phyloP scores from a whole-genome alignment of 2,113 vertebrate genomes.

The Xiphorhynchus elegans region DNA sequence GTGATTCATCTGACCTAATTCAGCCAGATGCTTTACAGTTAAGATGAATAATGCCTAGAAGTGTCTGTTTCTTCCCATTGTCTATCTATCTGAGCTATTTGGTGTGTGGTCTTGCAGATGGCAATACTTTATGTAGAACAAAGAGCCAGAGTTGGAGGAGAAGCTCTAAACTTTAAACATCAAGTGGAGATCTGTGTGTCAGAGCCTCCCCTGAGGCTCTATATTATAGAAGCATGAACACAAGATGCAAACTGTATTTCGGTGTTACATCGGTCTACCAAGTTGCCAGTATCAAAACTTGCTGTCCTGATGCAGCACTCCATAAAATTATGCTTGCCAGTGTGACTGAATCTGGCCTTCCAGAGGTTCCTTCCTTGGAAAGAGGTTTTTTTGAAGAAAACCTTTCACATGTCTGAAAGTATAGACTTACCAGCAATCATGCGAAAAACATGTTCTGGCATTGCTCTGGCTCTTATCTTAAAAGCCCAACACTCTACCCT shows the following conservation, averaged over 20 bases:
- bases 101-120: not conserved
- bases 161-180: not conserved
- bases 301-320: not conserved
- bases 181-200: not conserved
- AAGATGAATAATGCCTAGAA: conserved; percentile 1
- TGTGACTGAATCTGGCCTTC: not conserved
- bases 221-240: not conserved
- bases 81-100: not conserved
- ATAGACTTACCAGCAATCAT: not conserved
- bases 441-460: not conserved
- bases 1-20: conserved; percentile 43
- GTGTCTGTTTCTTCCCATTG: not conserved
- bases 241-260: not conserved
- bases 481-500: accelerated
- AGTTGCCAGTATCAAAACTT: not conserved
- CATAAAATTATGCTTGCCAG: not conserved
- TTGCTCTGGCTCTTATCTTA: not conserved
- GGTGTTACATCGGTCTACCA: not conserved
- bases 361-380: not conserved
- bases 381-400: not conserved
- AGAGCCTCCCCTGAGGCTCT: not conserved
- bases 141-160: not conserved
- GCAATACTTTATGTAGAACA: not conserved
- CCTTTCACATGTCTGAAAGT: not conserved
- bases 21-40: not conserved